Base-by-base conservation (phyloP, 1,140 invertebrate species). In the Protaetia brevitarsis region DNA sequence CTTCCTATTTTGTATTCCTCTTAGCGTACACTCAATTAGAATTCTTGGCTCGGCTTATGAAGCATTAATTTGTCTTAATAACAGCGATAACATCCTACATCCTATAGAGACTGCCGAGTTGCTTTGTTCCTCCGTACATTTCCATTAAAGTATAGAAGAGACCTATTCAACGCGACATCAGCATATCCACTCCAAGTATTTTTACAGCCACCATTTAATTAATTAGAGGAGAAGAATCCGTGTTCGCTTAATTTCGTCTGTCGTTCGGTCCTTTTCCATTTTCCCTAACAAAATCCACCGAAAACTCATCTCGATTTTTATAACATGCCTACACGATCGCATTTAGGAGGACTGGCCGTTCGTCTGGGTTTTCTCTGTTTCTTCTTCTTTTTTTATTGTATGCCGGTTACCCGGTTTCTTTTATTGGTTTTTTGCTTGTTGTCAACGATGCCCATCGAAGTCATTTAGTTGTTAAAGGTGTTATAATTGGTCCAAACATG, bases 401-500 rank as follows among this genome's bases (percentile, higher is more conserved):
- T 51, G 41, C 26, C 41, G 41, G 41, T 51, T 51, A 8, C 41
- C 41, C 41, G 26, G 41, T 51, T 51, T 31, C 59, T 63, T 63
- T 63, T 45, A 63, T 63, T 59, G 11, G 57, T 59, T 59, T 31
- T 28, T 31, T 31, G 57, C 29, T 71, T 36, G 66, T 74, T 72
- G 71, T 74, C 71, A 68, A 69, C 68, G 68, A 75, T 74, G 74
- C 69, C 72, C 72, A 74, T 75, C 72, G 73, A 65, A 72, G 70
- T 74, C 72, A 74, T 75, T 75, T 74, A 72, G 74, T 74, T 75
- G 74, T 75, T 72, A 72, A 73, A 75, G 74, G 74, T 75, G 74
- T 75, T 75, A 75, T 75, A 75, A 75, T 75, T 75, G 74, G 74
- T 74, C 69, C 74, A 73, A 74, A 74, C 74, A 75, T 61, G 68